Conservation (phyloP, 1,140 invertebrate species). For the Drosophila lowei region DNA sequence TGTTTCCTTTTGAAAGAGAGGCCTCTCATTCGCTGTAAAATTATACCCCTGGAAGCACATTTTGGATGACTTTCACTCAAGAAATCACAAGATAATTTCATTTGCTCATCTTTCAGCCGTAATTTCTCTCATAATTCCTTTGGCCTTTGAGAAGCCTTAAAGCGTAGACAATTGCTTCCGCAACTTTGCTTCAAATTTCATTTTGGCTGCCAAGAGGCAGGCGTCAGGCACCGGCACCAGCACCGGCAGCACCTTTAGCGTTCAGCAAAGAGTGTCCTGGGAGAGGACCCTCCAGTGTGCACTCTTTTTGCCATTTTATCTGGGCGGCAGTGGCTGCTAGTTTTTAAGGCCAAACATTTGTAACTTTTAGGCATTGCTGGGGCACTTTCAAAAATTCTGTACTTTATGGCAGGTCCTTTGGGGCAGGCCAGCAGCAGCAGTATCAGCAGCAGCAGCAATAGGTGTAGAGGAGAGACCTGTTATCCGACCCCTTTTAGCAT, state of each 20-base stretch:
- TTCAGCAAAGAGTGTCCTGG: slow-evolving; percentile 2
- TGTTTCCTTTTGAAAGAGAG: too few species aligned
- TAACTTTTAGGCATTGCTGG: slow-evolving; percentile 65
- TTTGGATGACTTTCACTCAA: too few species aligned
- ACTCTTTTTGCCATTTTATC: slow-evolving; percentile 57
- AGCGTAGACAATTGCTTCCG: slow-evolving; percentile 47
- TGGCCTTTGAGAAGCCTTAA: slow-evolving; percentile 36
- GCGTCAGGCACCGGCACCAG: too few species aligned
- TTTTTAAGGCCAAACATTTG: slow-evolving; percentile 38
- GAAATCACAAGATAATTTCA: slow-evolving; percentile 38
- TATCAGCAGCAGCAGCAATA: neutral
- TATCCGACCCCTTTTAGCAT: slow-evolving; percentile 66
- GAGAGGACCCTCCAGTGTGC: slow-evolving; percentile 34
- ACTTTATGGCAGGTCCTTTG: slow-evolving; percentile 51
- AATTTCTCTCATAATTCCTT: slow-evolving; percentile 33
- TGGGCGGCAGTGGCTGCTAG: slow-evolving; percentile 39
- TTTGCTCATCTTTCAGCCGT: slow-evolving; percentile 24
- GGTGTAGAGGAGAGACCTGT: slow-evolving; percentile 20
- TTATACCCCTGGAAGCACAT: too few species aligned
- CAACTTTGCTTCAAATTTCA: slow-evolving; percentile 27
- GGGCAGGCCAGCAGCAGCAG: neutral
- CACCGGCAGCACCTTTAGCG: too few species aligned
- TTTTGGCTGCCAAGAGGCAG: slow-evolving; percentile 29
- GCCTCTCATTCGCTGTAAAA: too few species aligned
- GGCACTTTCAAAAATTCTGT: slow-evolving; percentile 64